Base-by-base conservation (phyloP, 2,888 invertebrate species). In the Polydrusus tereticollis region DNA sequence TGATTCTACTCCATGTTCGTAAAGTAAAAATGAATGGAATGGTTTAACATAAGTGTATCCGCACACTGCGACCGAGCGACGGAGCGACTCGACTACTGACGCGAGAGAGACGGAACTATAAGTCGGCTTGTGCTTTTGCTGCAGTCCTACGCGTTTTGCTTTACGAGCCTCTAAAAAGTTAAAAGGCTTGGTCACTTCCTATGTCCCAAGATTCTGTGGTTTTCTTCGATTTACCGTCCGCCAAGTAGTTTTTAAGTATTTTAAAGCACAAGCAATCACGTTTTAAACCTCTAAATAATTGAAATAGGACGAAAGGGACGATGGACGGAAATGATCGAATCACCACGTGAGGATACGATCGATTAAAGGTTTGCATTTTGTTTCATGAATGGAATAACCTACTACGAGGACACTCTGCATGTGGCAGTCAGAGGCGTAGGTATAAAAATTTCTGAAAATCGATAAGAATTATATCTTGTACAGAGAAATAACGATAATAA, bases 1-100 rank as follows among this genome's bases (percentile, higher is more conserved):
- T 73, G 65, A 68, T 70, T 70, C 76, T 77, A 90, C 92, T 92
- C 92, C 93, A 93, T 93, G 81, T 81, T 82, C 82, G 79, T 82
- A 85, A 84, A 84, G 79, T 82, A 85, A 84, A 84, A 85, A 84
- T 85, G 83, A 84, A 85, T 85, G 85, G 82, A 80, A 80, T 78
- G 79, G 81, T 80, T 82, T 82, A 82, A 83, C 83, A 83, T 83
- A 80, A 82, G 80, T 76, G 77, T 71, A 78, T 77, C 50, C 62
- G 57, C 63, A 69, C 69, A 58, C 52, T 41, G 58, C 68, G 74
- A 67, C 57, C 68, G 63, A 68, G 20, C 50, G 74, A 67, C 57
- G 64, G 63, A 68, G 20, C 50, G 43, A 47, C 12, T 18, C 63
- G 65, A 64, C 60, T 41, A 58, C 57, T 41, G 18, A 57, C 57